Percentiles rank a stretch among this genome's conserved stretches.
These are phyloP conservation scores for Pristionchus pacificus DNA, from an alignment of 1,140 invertebrate genomes.

Conservation along the genomic window DNA sequence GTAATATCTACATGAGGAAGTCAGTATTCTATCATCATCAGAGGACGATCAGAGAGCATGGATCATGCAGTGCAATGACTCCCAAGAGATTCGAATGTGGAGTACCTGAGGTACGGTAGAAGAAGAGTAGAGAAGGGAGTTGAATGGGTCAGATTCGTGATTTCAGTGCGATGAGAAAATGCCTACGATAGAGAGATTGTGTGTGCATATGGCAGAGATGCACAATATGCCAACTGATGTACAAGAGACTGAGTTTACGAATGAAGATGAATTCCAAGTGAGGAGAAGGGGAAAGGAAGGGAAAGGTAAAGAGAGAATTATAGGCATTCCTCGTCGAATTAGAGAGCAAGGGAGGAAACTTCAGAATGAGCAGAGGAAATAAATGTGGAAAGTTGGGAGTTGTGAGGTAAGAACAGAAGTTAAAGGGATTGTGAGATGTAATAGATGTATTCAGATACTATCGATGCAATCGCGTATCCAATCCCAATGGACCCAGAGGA, in stretches of 20 bases:
- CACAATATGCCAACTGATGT: conserved; percentile 26
- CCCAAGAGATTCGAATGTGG: conserved; percentile 24
- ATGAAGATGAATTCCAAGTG: conserved; percentile 20
- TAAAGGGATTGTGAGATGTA: neutral
- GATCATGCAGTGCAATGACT: conserved; percentile 24
- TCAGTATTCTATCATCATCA: conserved; percentile 29
- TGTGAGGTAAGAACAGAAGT: neutral
- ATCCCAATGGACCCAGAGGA: conserved; percentile 15
- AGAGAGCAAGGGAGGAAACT: conserved; percentile 31
- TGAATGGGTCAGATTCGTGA: neutral
- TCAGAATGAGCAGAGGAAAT: conserved; percentile 30
- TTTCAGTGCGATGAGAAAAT: conserved; percentile 27
- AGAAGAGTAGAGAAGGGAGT: neutral
- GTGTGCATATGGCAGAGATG: conserved; percentile 26
- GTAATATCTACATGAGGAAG: conserved; percentile 19
- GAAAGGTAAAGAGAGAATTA: neutral
- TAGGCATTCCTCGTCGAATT: conserved; percentile 22
- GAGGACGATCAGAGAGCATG: conserved; percentile 28
- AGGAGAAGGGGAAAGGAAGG: neutral
- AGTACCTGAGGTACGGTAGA: conserved; percentile 3
- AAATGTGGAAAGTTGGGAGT: conserved; percentile 14
- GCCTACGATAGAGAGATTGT: conserved; percentile 23
- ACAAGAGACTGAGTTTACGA: conserved; percentile 15
- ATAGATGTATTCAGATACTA: conserved; percentile 23
- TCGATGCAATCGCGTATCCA: conserved; percentile 24